Conservation (phyloP, 2,113 vertebrate genomes). For the Oncorhynchus masou region DNA sequence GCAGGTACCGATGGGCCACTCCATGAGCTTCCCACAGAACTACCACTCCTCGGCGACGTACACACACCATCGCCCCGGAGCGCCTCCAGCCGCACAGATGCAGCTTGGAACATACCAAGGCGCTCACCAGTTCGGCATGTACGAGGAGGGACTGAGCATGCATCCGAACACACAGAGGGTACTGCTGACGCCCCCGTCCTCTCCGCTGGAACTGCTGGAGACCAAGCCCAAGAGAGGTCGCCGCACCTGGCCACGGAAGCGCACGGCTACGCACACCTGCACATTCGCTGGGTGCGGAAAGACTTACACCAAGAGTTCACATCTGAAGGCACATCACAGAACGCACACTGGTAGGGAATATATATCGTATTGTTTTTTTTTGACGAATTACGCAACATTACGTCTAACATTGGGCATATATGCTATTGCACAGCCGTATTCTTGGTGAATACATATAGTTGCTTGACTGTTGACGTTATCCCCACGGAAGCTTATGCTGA, state of each 20-base stretch:
- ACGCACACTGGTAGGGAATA: constrained; percentile 90
- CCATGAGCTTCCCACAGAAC: constrained; percentile 73
- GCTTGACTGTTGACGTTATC: background rate
- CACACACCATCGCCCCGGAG: constrained; percentile 54
- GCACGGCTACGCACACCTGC: constrained; percentile 93
- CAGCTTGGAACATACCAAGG: constrained; percentile 74
- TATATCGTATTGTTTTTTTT: background rate
- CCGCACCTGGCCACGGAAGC: constrained; percentile 93
- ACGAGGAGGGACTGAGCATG: constrained; percentile 80
- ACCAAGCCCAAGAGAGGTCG: constrained; percentile 90
- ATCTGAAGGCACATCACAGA: constrained; percentile 94
- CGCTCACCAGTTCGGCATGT: constrained; percentile 79
- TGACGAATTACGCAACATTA: too few species aligned
- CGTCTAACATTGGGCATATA: background rate
- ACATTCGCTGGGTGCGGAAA: constrained; percentile 91
- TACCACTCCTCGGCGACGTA: constrained; percentile 72
- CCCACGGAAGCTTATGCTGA: background rate
- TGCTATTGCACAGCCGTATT: background rate
- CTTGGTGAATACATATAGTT: background rate
- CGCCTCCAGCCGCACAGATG: constrained; percentile 57
- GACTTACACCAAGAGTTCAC: constrained; percentile 97
- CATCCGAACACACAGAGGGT: constrained; percentile 77
- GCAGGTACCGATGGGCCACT: constrained; percentile 72
- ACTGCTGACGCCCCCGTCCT: constrained; percentile 91
- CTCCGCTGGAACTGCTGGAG: constrained; percentile 90